Evolutionary conservation across 92 coral and sea anemone genomes (phyloP), one percentile per base, ranked within the genome.

Genomic region (Meandrina meandrites): DNA sequence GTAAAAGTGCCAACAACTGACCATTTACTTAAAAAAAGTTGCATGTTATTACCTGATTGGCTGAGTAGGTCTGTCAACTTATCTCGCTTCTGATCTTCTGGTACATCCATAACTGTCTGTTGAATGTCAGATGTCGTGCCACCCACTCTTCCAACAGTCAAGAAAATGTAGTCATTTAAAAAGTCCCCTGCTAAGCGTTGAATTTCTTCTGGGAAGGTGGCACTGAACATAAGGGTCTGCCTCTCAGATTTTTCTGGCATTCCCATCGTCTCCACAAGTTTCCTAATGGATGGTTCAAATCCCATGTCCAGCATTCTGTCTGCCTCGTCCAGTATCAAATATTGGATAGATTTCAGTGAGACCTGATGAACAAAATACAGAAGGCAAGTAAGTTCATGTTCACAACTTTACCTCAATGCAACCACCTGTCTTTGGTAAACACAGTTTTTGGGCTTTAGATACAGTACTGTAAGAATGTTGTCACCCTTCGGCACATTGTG

Each of bases 281-380:
- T 91, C 42, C 99, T 86, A 36, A 96, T 95, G 8, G 86, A 84
- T 56, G 91, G 83, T 81, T 96, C 99, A 85, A 96, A 96, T 30
- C 99, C 99, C 99, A 96, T 96, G 84, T 96, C 99, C 28, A 96
- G 80, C 99, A 96, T 96, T 54, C 99, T 88, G 76, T 96, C 99
- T 17, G 99, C 99, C 89, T 96, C 99, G 35, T 96, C 99, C 82
- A 96, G 88, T 71, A 96, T 95, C 1, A 96, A 97, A 81, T 93
- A 96, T 50, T 95, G 90, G 6, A 96, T 83, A 51, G 75, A 84
- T 45, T 74, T 66, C 21, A 95, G 66, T 31, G 94, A 93, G 24
- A 95, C 89, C 98, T 95, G 32, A 48, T 80, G 53, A 7, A 76
- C 70, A 56, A 80, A 60, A 37, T 18, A 27, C 57, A 37, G 15